Conservation (phyloP, 2,797 vertebrate species). For the Cyclopterus lumpus region DNA sequence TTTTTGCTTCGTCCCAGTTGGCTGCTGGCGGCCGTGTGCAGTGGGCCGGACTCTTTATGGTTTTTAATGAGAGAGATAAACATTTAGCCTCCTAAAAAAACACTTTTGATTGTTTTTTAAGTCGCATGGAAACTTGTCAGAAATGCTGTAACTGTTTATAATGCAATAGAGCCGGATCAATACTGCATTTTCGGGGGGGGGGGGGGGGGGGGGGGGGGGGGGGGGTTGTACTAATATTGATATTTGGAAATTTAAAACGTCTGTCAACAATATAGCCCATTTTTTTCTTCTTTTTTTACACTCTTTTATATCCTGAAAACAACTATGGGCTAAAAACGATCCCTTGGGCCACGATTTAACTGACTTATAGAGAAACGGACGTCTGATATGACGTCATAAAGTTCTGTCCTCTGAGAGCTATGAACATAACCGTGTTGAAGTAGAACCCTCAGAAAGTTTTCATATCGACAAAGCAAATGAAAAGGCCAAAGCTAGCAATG, state of each 20-base stretch:
- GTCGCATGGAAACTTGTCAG: background rate
- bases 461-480: background rate
- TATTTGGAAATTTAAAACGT: background rate
- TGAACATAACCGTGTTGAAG: background rate
- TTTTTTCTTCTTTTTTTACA: background rate
- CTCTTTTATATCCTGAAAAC: background rate
- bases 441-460: too few species aligned
- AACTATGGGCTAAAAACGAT: background rate
- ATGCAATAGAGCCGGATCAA: background rate
- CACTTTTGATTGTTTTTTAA: background rate
- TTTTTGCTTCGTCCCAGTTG: conserved; percentile 80
- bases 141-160: background rate
- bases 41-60: conserved; percentile 11
- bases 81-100: background rate
- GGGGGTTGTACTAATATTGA: background rate
- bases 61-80: background rate
- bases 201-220: too few species aligned
- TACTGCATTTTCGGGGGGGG: background rate
- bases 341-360: background rate
- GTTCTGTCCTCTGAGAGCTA: background rate
- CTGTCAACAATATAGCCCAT: background rate
- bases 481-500: too few species aligned
- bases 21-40: conserved; percentile 48
- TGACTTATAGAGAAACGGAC: background rate
- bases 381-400: background rate